Conservation (phyloP, 2,113 vertebrate genomes). For the Xenopus borealis region DNA sequence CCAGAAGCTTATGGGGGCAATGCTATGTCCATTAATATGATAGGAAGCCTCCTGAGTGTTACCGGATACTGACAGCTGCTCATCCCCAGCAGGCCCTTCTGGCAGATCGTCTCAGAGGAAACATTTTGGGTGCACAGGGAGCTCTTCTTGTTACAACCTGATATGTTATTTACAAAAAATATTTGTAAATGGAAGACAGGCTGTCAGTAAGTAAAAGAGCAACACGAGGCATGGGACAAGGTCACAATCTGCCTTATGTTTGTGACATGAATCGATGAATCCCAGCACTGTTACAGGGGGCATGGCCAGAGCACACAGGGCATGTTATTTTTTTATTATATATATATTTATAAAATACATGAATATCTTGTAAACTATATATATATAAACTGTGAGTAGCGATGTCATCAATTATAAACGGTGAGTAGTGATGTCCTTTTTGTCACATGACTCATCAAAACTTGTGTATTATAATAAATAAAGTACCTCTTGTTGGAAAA, state of each 20-base stretch:
- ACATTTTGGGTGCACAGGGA: conserved; percentile 54
- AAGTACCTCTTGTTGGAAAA: too few species aligned
- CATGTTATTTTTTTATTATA: too few species aligned
- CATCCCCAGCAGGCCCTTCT: conserved; percentile 48
- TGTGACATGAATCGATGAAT: not conserved
- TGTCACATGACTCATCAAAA: too few species aligned
- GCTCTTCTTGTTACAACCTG: conserved; percentile 70
- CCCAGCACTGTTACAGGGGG: not conserved
- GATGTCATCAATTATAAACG: too few species aligned
- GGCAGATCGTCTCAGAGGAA: conserved; percentile 37
- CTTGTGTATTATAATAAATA: too few species aligned
- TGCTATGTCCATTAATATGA: conserved; percentile 21
- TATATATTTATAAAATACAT: too few species aligned
- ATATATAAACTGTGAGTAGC: too few species aligned
- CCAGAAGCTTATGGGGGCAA: conserved; percentile 41
- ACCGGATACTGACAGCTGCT: conserved; percentile 55
- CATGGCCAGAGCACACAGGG: too few species aligned
- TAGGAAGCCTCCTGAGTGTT: conserved; percentile 43
- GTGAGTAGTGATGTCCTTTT: too few species aligned
- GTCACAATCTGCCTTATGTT: not conserved
- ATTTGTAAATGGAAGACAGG: conserved; percentile 72
- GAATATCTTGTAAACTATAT: too few species aligned
- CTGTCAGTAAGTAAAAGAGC: conserved; percentile 8
- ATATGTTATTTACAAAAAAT: conserved; percentile 72
- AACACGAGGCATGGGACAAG: conserved; percentile 23